Base-by-base conservation (phyloP, 2,888 invertebrate species). In the Ecdyonurus torrentis region DNA sequence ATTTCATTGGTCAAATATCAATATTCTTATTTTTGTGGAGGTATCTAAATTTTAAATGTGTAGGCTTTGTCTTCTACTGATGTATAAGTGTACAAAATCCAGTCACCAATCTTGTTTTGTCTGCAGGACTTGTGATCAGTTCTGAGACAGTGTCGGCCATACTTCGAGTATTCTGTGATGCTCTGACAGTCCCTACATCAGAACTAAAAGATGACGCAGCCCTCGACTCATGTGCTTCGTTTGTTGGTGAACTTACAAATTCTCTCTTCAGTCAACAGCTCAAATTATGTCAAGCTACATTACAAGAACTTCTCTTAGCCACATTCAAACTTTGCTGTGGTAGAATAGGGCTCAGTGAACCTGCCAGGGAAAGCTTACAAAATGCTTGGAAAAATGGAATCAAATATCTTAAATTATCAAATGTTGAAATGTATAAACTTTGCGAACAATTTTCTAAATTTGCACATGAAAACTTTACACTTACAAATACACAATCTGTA, bases 71-170 rank as follows among this genome's bases (percentile, higher is more conserved):
- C 15, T 55, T 55, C n/a, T 55, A 55, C 25, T 10, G 5, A 10
- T 1, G 18, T n/a, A 52, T 15, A 22, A 20, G 19, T 53, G 22
- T 2, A 1, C n/a, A n/a, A n/a, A n/a, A n/a, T n/a, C n/a, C n/a
- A n/a, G n/a, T n/a, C n/a, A n/a, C n/a, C n/a, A n/a, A n/a, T n/a
- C n/a, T n/a, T n/a, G n/a, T 37, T 37, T 5, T 37, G 37, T 61
- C 77, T 75, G 64, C 67, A 79, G 79, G 76, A 65, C 69, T 77
- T 20, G 71, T 75, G 58, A 74, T 80, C 15, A 74, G 71, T 37
- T 70, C 73, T 60, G 70, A 72, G 37, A 74, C 76, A 0, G 69
- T 78, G 20, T 68, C 70, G 52, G 69, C 71, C 64, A 76, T 81
- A 23, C 71, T 77, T 25, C 68, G 71, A 1, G 73, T 75, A 63